These are phyloP conservation scores for Cottus gobio DNA, from an alignment of 2,113 vertebrate species.

Conservation along the genomic window DNA sequence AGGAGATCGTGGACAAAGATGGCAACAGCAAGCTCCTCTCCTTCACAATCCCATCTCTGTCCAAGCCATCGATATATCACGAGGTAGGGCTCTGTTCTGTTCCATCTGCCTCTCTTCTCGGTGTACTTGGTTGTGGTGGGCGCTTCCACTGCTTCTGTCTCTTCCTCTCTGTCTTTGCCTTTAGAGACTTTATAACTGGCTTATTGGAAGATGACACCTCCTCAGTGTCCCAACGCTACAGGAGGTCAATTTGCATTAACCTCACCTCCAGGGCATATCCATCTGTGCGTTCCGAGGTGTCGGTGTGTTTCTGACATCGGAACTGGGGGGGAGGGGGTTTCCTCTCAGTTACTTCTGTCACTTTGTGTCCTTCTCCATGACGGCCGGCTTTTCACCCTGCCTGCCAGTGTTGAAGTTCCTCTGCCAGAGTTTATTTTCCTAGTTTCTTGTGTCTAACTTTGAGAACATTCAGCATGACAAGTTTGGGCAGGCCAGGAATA, in stretches of 20 bases:
- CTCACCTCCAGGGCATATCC: background rate
- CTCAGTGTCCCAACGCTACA: background rate
- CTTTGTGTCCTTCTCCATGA: background rate
- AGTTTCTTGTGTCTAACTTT: background rate
- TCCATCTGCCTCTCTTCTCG: background rate
- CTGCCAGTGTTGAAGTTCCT: background rate
- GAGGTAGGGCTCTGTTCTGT: slow-evolving; percentile 85
- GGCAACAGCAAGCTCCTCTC: slow-evolving; percentile 97
- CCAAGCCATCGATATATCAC: slow-evolving; percentile 97
- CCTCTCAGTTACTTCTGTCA: background rate
- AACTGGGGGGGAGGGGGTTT: background rate
- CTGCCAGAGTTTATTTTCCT: background rate
- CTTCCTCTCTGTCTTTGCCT: background rate
- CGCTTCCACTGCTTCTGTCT: background rate
- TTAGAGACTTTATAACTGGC: slow-evolving; percentile 1
- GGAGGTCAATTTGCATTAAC: slow-evolving; percentile 31
- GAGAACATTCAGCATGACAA: background rate
- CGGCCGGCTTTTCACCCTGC: background rate
- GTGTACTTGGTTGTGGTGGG: too few relatives aligned
- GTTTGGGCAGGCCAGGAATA: background rate
- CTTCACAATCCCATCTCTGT: slow-evolving; percentile 97
- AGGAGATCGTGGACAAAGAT: slow-evolving; percentile 99
- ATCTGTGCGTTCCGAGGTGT: background rate
- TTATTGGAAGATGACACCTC: slow-evolving; percentile 28
- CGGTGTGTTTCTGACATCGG: background rate